Evolutionary conservation across 2,888 invertebrate species (phyloP).

Genomic region (Leptinotarsa haldemani): DNA sequence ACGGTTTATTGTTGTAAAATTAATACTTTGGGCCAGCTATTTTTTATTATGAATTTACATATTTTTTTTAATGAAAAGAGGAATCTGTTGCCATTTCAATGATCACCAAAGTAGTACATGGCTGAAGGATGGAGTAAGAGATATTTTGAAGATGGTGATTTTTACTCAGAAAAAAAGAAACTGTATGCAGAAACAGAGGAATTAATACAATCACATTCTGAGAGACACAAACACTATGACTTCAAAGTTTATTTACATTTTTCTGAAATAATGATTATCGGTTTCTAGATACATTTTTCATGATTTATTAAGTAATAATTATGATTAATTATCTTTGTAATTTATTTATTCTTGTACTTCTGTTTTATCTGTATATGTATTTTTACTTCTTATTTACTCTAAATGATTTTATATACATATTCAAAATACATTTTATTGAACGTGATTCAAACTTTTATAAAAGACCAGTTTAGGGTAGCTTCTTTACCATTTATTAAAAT

Average conservation of each 20-base stretch:
- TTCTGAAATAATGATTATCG: no score
- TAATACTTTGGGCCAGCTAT: neutral
- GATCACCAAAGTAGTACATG: neutral
- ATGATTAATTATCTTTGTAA: no score
- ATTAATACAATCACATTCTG: no score
- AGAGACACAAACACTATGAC: no score
- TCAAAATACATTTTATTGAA: no score
- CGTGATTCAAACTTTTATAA: neutral
- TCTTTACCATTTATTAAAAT: neutral
- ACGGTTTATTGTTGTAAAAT: neutral
- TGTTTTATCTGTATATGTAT: neutral
- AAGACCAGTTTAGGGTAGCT: slow-evolving; percentile 31
- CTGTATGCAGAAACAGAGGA: no score
- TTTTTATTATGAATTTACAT: neutral
- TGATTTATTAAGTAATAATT: no score
- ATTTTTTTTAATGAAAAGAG: neutral
- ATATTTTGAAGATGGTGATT: neutral
- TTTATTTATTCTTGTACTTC: no score
- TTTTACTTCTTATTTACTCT: neutral
- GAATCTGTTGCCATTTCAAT: neutral
- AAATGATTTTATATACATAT: slow-evolving; percentile 10
- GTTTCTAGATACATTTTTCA: no score
- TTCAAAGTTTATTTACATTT: no score
- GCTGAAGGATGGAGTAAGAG: neutral
- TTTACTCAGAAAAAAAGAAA: no score